Evolutionary conservation across 1,140 invertebrate genomes (phyloP).

Genomic region (Tribolium madens): DNA sequence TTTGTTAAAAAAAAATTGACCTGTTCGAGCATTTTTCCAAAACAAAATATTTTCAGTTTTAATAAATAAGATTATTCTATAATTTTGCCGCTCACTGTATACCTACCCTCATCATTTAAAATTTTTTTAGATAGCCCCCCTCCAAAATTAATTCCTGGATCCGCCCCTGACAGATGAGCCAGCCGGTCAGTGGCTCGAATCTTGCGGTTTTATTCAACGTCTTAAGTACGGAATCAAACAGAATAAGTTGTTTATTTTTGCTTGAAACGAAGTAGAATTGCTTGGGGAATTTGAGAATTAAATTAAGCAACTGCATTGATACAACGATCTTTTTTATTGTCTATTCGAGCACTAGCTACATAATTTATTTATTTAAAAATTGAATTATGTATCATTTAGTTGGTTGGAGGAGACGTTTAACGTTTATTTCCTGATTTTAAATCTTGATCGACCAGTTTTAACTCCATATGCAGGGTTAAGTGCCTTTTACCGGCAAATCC

Average conservation of each 20-base stretch:
- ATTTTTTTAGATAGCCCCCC: too few species aligned
- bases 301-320: neutral
- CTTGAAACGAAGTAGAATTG: neutral
- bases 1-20: too few species aligned
- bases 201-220: neutral
- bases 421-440: neutral
- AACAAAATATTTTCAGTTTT: too few species aligned
- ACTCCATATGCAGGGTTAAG: neutral
- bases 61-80: too few species aligned
- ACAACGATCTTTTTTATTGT: too few species aligned
- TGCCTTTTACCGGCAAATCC: neutral
- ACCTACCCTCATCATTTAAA: too few species aligned
- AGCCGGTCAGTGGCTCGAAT: too few species aligned
- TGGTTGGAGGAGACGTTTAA: neutral
- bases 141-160: too few species aligned
- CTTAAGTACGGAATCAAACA: neutral
- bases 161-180: too few species aligned
- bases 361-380: neutral
- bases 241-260: neutral
- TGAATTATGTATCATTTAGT: neutral
- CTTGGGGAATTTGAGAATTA: neutral
- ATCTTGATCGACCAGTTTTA: neutral
- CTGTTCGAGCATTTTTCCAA: too few species aligned
- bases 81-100: too few species aligned
- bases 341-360: too few species aligned